Base-by-base conservation (phyloP, 2,888 invertebrate species). In the Noctua janthe region DNA sequence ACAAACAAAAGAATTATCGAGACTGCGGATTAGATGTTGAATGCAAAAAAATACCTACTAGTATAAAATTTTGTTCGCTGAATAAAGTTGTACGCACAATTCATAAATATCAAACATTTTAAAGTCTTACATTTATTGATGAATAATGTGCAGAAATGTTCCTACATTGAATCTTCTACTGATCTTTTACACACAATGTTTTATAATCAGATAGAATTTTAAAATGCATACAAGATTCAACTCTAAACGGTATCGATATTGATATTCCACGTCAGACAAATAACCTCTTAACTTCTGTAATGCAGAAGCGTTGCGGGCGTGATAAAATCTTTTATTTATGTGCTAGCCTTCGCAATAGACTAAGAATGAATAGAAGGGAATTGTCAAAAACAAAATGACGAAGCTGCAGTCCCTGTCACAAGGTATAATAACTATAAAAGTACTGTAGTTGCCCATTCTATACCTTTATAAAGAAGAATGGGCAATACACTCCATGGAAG, bases 321-420 rank as follows among this genome's bases (percentile, higher is more conserved):
- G 81, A 88, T 88, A 88, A 82, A 88, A 88, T 88, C 78, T 83
- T 82, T 88, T 88, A 88, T 88, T 88, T 89, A 89, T 85, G 71
- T 69, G 78, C 74, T 80, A 35, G 79, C 78, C 67, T 83, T 51
- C 23, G 23, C 10, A 35, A 54, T 39, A 84, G 84, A 78, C 17
- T 62, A 81, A 54, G 43, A 62, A 47, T 47, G 10, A 1, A 47
- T 54, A 84, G 84, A 78, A 39, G 15, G 8, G 56, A 49, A 51
- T 35, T 35, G 1, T 3, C 35, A 35, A 35, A 15, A 51, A 15
- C 51, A 51, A 51, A 51, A 51, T 17, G 15, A 51, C 17, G 51
- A 51, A 51, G 17, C 5, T 5, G 5, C 51, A 49, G 49, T 15
- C 49, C 15, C 51, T 17, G 51, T 0, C 5, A 15, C 51, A 51